phyloP scores from a whole-genome alignment of 2,888 invertebrate species.

The Acleris emargana region DNA sequence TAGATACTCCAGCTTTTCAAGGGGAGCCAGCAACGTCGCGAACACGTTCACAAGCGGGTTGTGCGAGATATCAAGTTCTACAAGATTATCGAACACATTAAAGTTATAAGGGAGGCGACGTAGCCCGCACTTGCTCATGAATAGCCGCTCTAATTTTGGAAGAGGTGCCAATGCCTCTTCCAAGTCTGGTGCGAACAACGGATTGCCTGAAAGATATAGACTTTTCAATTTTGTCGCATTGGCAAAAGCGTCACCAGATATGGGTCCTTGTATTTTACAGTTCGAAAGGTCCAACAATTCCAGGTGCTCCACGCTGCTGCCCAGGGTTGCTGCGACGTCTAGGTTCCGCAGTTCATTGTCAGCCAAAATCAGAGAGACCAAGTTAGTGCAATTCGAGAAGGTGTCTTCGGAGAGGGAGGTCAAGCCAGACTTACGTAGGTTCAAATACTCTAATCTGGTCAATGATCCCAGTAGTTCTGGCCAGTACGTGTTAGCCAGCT shows the following conservation, averaged over 20 bases:
- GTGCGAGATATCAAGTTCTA: slow-evolving; percentile 87
- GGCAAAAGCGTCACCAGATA: slow-evolving; percentile 87
- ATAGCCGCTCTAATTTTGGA: slow-evolving; percentile 86
- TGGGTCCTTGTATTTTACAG: slow-evolving; percentile 86
- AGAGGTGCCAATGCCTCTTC: slow-evolving; percentile 86
- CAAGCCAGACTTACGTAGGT: slow-evolving; percentile 85
- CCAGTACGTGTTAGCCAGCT: slow-evolving; percentile 84
- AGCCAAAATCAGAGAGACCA: slow-evolving; percentile 85
- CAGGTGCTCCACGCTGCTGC: slow-evolving; percentile 85
- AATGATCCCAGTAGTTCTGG: slow-evolving; percentile 84
- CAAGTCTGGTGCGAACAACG: slow-evolving; percentile 86
- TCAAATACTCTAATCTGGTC: slow-evolving; percentile 84
- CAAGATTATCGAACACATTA: slow-evolving; percentile 85
- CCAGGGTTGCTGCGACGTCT: slow-evolving; percentile 86
- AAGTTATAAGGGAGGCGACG: slow-evolving; percentile 86
- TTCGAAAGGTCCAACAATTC: slow-evolving; percentile 87
- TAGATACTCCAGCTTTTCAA: slow-evolving; percentile 86
- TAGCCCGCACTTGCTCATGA: slow-evolving; percentile 87
- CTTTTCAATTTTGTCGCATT: slow-evolving; percentile 87
- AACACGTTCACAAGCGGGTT: slow-evolving; percentile 88
- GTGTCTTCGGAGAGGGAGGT: slow-evolving; percentile 85
- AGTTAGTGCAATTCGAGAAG: slow-evolving; percentile 86
- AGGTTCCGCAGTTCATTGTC: slow-evolving; percentile 86
- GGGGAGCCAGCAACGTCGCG: slow-evolving; percentile 85
- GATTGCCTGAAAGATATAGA: slow-evolving; percentile 87